Base-by-base conservation (phyloP, 2,888 invertebrate genomes). In the Idaea dimidiata region DNA sequence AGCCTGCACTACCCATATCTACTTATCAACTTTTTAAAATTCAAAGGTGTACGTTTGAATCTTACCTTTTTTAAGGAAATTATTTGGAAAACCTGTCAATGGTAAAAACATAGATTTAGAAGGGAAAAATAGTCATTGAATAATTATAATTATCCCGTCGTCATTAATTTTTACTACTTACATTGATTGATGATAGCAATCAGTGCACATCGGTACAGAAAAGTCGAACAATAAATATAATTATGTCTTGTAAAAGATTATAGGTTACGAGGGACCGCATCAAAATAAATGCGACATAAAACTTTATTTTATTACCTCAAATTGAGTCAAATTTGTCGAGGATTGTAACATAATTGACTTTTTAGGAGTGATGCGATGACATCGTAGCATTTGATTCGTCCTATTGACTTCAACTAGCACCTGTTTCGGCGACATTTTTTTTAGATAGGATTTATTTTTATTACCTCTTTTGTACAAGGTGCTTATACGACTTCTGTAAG, bases 221-320 rank as follows among this genome's bases (percentile, higher is more conserved):
- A 18, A 56, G 56, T 56, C 14, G 17, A 17, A 56, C 10, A 43
- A 43, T 43, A 43, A 43, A 43, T 43, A 43, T 43, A 56, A 17
- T 17, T 56, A 56, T 56, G 14, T 17, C 84, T 77, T 80, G 77
- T 69, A 68, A 72, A 79, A 91, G 91, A 91, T 91, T 81, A 88
- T 71, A 87, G 68, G 82, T 79, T 86, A 74, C 74, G 68, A 70
- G 75, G 74, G 76, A 85, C 90, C 86, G 82, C 87, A 87, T 89
- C 88, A 82, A 86, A 87, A 82, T 91, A 90, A 91, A 91, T 91
- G 91, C 84, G 88, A 89, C 85, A 83, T 90, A 87, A 91, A 91
- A 91, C 86, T 84, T 83, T 87, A 88, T 91, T 91, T 92, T 91
- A 92, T 90, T 89, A 83, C 89, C 80, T 81, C 65, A 87, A 91